These are phyloP conservation scores for Bicyclus anynana DNA, from an alignment of 1,140 invertebrate genomes.

Conservation along the genomic window DNA sequence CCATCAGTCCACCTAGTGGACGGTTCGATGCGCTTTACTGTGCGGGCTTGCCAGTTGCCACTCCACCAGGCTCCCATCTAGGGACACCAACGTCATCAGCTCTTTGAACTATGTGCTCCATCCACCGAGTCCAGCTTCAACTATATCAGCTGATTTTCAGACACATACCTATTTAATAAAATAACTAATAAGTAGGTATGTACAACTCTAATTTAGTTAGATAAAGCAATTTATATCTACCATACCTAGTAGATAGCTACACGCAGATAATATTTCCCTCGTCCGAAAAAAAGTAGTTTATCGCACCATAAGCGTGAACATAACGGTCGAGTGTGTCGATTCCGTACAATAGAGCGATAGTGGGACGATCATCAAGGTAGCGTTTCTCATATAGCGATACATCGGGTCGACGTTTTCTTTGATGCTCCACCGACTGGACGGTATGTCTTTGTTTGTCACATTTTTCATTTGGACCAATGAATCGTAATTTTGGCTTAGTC, in stretches of 20 bases:
- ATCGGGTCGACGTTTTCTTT: slow-evolving; percentile 1
- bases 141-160: no score
- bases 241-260: no score
- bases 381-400: slow-evolving; percentile 61
- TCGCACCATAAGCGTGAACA: slow-evolving; percentile 27
- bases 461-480: background rate
- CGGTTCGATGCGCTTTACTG: no score
- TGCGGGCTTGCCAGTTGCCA: no score
- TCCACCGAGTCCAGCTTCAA: no score
- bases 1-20: no score
- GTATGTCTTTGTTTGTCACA: background rate
- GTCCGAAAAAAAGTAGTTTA: slow-evolving; percentile 43
- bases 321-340: slow-evolving; percentile 29
- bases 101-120: no score
- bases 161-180: no score
- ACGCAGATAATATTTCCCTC: slow-evolving; percentile 15
- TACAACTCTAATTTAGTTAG: no score
- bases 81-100: no score
- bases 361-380: slow-evolving; percentile 39
- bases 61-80: no score
- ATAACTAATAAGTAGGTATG: no score
- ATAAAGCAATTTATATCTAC: background rate
- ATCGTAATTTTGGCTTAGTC: background rate
- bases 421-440: background rate
- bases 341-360: slow-evolving; percentile 31